Evolutionary conservation across 2,888 invertebrate genomes (phyloP).

Genomic region (Dryomyza anilis): DNA sequence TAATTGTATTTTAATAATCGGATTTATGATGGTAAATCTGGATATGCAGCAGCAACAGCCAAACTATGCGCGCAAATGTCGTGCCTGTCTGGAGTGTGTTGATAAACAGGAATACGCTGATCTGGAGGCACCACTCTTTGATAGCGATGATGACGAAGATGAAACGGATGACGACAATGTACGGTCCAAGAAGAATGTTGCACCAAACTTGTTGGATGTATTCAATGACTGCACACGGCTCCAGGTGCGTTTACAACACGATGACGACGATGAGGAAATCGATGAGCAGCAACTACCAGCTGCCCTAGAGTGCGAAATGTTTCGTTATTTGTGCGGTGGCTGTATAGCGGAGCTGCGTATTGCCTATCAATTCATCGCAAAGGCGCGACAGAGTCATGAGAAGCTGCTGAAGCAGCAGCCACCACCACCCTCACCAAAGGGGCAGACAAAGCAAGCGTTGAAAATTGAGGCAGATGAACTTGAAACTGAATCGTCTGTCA

Average conservation of each 20-base stretch:
- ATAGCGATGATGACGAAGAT: not conserved
- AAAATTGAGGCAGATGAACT: too few relatives aligned
- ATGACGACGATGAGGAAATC: constrained; percentile 21
- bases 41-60: too few relatives aligned
- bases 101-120: constrained; percentile 29
- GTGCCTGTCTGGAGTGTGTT: constrained; percentile 32
- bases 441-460: too few relatives aligned
- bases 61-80: constrained; percentile 16
- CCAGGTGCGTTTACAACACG: constrained; percentile 14
- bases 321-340: constrained; percentile 29
- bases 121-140: constrained; percentile 22
- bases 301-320: constrained; percentile 8
- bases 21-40: too few relatives aligned
- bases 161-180: not conserved
- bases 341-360: constrained; percentile 33
- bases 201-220: constrained; percentile 31
- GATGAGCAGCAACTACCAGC: too few relatives aligned
- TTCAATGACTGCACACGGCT: constrained; percentile 35
- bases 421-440: too few relatives aligned
- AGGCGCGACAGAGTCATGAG: constrained; percentile 33
- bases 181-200: too few relatives aligned
- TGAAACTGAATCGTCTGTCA: too few relatives aligned
- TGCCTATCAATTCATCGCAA: constrained; percentile 34
- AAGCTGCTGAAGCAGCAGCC: not conserved
- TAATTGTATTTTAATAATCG: too few relatives aligned